Percentiles rank a stretch among this genome's conserved stretches.
Evolutionary conservation across 2,888 invertebrate genomes (phyloP).

Genomic region (Ceraclea dissimilis): DNA sequence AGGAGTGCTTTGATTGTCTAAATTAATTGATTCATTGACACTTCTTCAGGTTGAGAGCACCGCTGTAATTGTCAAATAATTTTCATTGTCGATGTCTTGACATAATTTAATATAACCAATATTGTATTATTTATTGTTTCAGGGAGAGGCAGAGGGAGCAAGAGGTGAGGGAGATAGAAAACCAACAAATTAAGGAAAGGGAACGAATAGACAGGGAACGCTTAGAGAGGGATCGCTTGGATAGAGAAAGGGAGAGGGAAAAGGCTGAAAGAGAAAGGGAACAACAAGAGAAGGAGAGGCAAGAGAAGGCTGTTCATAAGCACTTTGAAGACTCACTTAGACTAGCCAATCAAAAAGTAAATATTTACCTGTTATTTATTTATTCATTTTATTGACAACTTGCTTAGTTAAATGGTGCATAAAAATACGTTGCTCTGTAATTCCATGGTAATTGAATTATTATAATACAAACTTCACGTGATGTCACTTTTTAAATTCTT

Average conservation of each 20-base stretch:
- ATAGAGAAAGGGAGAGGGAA: conserved; percentile 43
- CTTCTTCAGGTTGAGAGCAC: too few species aligned
- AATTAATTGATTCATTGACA: too few species aligned
- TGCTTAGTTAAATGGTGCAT: too few species aligned
- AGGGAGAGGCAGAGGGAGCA: conserved; percentile 14
- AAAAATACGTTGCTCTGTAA: too few species aligned
- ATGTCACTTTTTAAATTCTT: too few species aligned
- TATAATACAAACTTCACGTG: too few species aligned
- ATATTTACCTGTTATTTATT: conserved; percentile 3
- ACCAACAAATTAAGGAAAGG: conserved; percentile 31
- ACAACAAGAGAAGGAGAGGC: conserved; percentile 49
- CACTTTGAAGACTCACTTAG: conserved; percentile 85
- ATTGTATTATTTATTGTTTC: conserved; percentile 1
- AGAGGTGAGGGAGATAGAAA: conserved; percentile 15
- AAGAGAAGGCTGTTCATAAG: conserved; percentile 70
- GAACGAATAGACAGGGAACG: conserved; percentile 54
- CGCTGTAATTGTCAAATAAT: too few species aligned
- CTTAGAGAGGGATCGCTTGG: conserved; percentile 39
- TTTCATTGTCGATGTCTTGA: too few species aligned
- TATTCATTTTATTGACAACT: conserved; percentile 7
- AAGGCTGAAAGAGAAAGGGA: conserved; percentile 46
- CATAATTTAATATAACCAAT: too few species aligned
- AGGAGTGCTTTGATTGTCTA: too few species aligned
- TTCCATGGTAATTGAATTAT: too few species aligned
- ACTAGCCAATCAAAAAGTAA: conserved; percentile 69